Conservation (phyloP, 2,888 invertebrate species). For the Coleophora flavipennella region DNA sequence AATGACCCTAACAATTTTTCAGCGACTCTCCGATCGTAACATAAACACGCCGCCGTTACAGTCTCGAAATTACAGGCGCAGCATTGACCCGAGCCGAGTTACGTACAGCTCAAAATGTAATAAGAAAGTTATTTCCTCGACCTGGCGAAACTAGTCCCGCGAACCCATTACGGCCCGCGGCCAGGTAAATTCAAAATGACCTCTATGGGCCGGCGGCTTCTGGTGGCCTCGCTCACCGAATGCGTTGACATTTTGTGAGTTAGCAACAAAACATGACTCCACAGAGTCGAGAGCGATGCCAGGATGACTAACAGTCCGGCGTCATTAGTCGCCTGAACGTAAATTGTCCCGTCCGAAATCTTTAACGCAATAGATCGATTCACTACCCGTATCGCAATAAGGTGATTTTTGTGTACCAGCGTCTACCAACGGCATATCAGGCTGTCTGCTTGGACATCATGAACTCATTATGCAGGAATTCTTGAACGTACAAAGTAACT, state of each 20-base stretch:
- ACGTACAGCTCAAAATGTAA: constrained; percentile 39
- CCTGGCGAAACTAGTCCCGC: constrained; percentile 70
- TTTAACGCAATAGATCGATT: constrained; percentile 60
- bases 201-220: constrained; percentile 70
- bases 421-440: constrained; percentile 50
- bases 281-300: constrained; percentile 51
- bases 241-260: constrained; percentile 68
- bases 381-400: constrained; percentile 55
- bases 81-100: constrained; percentile 33
- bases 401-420: constrained; percentile 67
- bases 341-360: constrained; percentile 45
- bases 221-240: constrained; percentile 65
- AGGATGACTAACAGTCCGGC: constrained; percentile 62
- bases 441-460: constrained; percentile 47
- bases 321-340: constrained; percentile 51
- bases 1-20: constrained; percentile 55
- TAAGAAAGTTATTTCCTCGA: constrained; percentile 71
- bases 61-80: constrained; percentile 31
- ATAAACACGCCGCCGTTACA: constrained; percentile 34
- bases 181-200: constrained; percentile 72
- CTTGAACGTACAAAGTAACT: constrained; percentile 27
- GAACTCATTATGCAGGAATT: constrained; percentile 41
- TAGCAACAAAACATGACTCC: constrained; percentile 62
- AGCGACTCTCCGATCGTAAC: constrained; percentile 27
- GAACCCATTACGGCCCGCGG: constrained; percentile 67